phyloP scores from a whole-genome alignment of 2,888 invertebrate species.

The Baronia brevicornis region DNA sequence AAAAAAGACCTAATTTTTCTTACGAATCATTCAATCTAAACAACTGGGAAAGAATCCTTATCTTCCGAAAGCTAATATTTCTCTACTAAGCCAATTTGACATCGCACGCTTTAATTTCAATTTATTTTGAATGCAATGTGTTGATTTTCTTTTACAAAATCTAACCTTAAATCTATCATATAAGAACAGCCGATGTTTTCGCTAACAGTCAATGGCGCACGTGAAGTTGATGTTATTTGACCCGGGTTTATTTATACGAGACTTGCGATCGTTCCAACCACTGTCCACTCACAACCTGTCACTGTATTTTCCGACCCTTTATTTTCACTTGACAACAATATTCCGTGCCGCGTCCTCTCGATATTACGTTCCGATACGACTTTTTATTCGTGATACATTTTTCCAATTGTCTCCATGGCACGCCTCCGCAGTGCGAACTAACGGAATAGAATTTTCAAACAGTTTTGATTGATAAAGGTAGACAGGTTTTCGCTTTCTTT shows the following conservation, averaged over 20 bases:
- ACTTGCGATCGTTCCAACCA: conserved; percentile 61
- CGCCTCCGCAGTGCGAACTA: conserved; percentile 59
- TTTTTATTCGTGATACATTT: conserved; percentile 74
- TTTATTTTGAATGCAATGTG: too few relatives aligned
- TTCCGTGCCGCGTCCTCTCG: conserved; percentile 58
- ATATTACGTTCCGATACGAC: conserved; percentile 72
- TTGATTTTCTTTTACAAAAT: too few relatives aligned
- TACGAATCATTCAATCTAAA: too few relatives aligned
- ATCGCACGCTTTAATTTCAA: too few relatives aligned
- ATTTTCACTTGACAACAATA: conserved; percentile 74
- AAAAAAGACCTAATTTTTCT: too few relatives aligned
- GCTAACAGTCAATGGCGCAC: conserved; percentile 42
- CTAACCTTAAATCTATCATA: too few relatives aligned
- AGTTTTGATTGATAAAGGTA: conserved; percentile 75
- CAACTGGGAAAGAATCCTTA: too few relatives aligned
- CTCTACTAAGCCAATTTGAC: too few relatives aligned
- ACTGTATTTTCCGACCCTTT: conserved; percentile 69
- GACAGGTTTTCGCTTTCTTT: conserved; percentile 72
- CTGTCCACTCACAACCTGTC: conserved; percentile 69
- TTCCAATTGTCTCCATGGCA: conserved; percentile 67
- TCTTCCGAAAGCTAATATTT: too few relatives aligned
- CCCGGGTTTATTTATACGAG: conserved; percentile 67
- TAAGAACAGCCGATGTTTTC: conserved; percentile 47
- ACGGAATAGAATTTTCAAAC: conserved; percentile 72
- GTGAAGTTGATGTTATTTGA: conserved; percentile 61